Conservation (phyloP, 2,113 vertebrate species). For the Perca schrenkii region DNA sequence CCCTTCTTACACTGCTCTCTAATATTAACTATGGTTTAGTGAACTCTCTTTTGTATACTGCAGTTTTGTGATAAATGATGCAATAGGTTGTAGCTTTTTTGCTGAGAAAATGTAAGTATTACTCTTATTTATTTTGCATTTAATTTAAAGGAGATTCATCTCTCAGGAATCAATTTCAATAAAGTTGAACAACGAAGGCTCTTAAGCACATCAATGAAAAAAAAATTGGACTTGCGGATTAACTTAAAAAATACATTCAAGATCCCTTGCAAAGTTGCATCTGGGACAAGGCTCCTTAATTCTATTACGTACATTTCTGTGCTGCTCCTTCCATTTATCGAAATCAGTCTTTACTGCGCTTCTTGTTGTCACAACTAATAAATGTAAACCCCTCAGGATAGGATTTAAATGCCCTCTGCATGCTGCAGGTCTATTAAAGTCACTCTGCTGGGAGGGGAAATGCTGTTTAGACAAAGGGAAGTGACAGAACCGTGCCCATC, state of each 20-base stretch:
- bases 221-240: constrained; percentile 20
- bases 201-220: constrained; percentile 41
- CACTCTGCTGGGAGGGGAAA: constrained; percentile 46
- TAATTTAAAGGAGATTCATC: constrained; percentile 45
- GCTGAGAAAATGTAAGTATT: constrained; percentile 37
- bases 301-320: constrained; percentile 31
- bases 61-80: constrained; percentile 43
- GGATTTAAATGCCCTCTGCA: constrained; percentile 63
- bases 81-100: constrained; percentile 30
- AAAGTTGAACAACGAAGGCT: constrained; percentile 42
- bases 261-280: constrained; percentile 21
- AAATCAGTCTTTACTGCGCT: constrained; percentile 43
- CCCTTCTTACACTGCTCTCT: background rate
- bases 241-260: constrained; percentile 49
- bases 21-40: constrained; percentile 1
- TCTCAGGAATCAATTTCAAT: constrained; percentile 58
- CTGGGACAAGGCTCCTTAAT: constrained; percentile 46
- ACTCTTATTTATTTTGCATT: constrained; percentile 43
- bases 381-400: constrained; percentile 40
- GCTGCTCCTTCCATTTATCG: constrained; percentile 50
- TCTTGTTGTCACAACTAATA: constrained; percentile 62
- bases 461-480: constrained; percentile 57
- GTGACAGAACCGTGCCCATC: constrained; percentile 46
- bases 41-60: background rate
- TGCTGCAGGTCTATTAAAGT: constrained; percentile 49